Evolutionary conservation across 2,888 invertebrate genomes (phyloP), one percentile per base, ranked within the genome.

Genomic region (Plagodis dolabraria): DNA sequence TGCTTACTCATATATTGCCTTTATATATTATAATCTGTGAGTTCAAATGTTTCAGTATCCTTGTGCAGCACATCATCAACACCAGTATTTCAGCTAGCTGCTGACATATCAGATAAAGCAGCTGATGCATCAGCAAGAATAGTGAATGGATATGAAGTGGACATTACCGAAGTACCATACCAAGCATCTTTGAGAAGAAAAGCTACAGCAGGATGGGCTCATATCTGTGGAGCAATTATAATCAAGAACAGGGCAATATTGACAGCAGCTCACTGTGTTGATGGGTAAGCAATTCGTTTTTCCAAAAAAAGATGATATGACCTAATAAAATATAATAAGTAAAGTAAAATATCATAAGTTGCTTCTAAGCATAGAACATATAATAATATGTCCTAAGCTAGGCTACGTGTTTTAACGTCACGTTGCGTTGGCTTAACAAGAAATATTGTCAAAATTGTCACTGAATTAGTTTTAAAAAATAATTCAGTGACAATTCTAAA

Each of bases 191-290:
- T 92, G 46, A 76, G 81, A 9, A 73, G 83, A 34, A 79, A 63
- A 58, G 71, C 74, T 0, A 5, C 65, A 0, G 60, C 73, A 0
- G 83, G 85, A 10, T 92, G 87, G 86, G 63, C 74, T 5, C 89
- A 90, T 57, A 76, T 75, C 1, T 93, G 93, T 73, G 93, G 93
- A 35, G 92, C 86, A 5, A 76, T 82, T 10, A 68, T 93, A 38
- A 79, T 93, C 38, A 73, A 74, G 7, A 53, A 68, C 5, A 79
- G 68, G 50, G 79, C 81, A 5, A 60, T 87, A n/a, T 69, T 92
- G 11, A 88, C 91, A 38, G 93, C 93, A 49, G 93, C 85, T 7
- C 93, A 93, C 65, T 93, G 93, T 65, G 83, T 79, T 49, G 61
- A 69, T 36, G 61, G 69, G 92, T 89, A 67, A 76, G 82, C 8